Percentiles rank a stretch among this genome's conserved stretches.
Conservation (phyloP, 2,797 vertebrate species). For the Manis pentadactyla region DNA sequence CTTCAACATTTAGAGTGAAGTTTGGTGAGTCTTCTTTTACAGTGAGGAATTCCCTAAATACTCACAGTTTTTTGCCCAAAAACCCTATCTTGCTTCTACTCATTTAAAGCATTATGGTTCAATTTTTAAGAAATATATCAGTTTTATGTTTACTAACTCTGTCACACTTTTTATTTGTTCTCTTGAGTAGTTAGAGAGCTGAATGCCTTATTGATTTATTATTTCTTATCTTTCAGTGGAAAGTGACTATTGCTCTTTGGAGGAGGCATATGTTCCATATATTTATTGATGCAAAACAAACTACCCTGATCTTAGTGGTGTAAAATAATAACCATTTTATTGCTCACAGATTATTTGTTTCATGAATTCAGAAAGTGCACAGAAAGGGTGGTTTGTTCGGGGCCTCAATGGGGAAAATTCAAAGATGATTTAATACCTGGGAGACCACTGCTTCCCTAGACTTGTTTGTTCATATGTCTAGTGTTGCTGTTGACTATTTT, state of each 20-base stretch:
- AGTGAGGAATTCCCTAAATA: background rate
- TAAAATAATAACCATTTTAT: background rate
- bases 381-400: background rate
- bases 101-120: slow-evolving; percentile 16
- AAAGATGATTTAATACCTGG: background rate
- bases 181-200: background rate
- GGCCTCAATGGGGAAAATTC: background rate
- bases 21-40: background rate
- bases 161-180: background rate
- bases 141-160: slow-evolving; percentile 32
- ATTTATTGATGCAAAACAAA: background rate
- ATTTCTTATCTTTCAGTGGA: background rate
- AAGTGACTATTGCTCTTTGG: background rate
- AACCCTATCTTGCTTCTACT: slow-evolving; percentile 2
- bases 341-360: background rate
- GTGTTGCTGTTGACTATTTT: background rate
- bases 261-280: background rate
- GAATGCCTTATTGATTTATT: background rate
- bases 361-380: background rate
- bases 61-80: slow-evolving; percentile 5
- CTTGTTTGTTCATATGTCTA: background rate
- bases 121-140: background rate
- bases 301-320: background rate
- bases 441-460: background rate
- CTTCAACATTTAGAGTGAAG: background rate